These are phyloP conservation scores for Drosophila nikananu DNA, from an alignment of 1,140 invertebrate genomes.

Conservation along the genomic window DNA sequence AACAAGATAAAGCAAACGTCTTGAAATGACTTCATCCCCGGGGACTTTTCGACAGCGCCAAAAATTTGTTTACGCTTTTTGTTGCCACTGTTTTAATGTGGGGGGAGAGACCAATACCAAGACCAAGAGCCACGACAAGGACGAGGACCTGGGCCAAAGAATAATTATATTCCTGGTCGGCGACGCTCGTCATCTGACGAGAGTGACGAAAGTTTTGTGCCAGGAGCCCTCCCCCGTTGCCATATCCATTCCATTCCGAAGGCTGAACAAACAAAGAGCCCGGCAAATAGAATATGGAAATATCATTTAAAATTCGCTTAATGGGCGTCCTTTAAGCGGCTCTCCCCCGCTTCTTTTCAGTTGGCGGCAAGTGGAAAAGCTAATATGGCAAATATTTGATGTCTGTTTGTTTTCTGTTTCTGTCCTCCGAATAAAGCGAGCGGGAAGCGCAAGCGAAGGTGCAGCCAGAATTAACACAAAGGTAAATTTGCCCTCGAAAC, in stretches of 20 bases:
- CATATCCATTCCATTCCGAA: conserved; percentile 4
- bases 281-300: conserved; percentile 54
- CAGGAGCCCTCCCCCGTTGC: conserved; percentile 11
- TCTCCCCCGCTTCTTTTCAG: conserved; percentile 1
- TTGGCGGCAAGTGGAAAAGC: conserved; percentile 20
- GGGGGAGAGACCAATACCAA: no score
- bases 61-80: conserved; percentile 42
- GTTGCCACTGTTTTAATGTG: conserved; percentile 20
- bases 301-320: conserved; percentile 43
- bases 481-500: conserved; percentile 39
- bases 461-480: conserved; percentile 55
- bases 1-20: conserved; percentile 41
- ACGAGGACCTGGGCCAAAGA: conserved; percentile 10
- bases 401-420: conserved; percentile 18
- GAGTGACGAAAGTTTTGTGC: conserved; percentile 33
- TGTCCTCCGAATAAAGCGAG: background rate
- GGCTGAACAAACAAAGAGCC: conserved; percentile 12
- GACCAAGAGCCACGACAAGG: background rate
- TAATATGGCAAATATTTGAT: conserved; percentile 55
- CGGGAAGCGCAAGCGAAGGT: conserved; percentile 17
- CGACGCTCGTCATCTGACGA: conserved; percentile 37
- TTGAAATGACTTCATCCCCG: conserved; percentile 62
- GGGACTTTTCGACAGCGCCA: conserved; percentile 53
- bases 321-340: conserved; percentile 5
- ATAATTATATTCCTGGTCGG: conserved; percentile 40